Percentiles rank a stretch among this genome's conserved stretches.
Evolutionary conservation across 2,113 vertebrate genomes (phyloP).

Genomic region (Eudyptes chrysolophus): DNA sequence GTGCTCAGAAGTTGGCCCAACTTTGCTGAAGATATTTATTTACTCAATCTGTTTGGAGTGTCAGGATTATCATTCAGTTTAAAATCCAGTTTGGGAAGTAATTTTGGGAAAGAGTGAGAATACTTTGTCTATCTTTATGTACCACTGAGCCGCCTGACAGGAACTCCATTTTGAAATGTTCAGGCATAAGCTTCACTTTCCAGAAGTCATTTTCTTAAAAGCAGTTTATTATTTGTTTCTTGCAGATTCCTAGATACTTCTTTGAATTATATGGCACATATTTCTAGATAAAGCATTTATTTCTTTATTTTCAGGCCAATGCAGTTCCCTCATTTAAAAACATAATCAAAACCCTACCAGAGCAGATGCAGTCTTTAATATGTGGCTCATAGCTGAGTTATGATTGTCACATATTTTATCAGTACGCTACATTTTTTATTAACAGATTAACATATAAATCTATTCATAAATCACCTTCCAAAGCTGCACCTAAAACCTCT

Average conservation of each 20-base stretch:
- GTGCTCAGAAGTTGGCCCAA: not conserved
- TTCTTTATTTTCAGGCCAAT: slow-evolving; percentile 38
- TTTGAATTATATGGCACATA: not conserved
- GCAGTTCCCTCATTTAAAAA: slow-evolving; percentile 22
- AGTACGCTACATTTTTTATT: slow-evolving; percentile 63
- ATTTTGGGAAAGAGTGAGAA: not conserved
- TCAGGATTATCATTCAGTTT: not conserved
- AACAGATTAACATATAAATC: slow-evolving; percentile 70
- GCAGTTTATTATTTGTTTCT: slow-evolving; percentile 37
- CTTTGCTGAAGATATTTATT: not conserved
- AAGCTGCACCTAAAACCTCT: slow-evolving; percentile 40
- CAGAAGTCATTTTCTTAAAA: not conserved
- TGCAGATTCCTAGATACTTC: not conserved
- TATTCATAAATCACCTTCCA: slow-evolving; percentile 62
- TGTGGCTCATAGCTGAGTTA: slow-evolving; percentile 35
- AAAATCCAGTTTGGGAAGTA: slow-evolving; percentile 15
- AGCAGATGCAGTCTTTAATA: slow-evolving; percentile 59
- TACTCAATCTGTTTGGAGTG: not conserved
- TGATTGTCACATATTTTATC: slow-evolving; percentile 66
- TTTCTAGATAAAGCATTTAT: slow-evolving; percentile 40
- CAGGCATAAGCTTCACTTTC: slow-evolving; percentile 1
- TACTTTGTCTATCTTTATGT: not conserved
- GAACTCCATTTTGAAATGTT: not conserved
- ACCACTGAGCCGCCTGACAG: not conserved
- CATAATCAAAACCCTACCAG: slow-evolving; percentile 23